These are phyloP conservation scores for Ceyx melanurus DNA, from an alignment of 2,113 vertebrate genomes.

Conservation along the genomic window DNA sequence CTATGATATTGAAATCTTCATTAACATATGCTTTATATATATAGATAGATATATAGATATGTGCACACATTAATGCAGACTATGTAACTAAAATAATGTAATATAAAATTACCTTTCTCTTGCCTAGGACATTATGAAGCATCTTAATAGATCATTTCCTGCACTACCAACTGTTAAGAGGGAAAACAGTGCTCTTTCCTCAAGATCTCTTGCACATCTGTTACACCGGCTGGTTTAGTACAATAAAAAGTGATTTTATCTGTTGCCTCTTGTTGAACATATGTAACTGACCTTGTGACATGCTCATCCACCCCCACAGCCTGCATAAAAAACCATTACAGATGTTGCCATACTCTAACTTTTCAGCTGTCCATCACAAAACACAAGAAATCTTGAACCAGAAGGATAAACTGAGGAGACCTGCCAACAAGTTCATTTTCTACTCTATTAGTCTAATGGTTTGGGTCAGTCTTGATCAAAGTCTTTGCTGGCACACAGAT, in stretches of 20 bases:
- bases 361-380: neutral
- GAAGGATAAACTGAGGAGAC: neutral
- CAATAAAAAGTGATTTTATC: neutral
- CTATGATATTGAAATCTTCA: neutral
- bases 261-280: neutral
- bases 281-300: rapidly evolving
- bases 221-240: neutral
- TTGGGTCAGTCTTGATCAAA: neutral
- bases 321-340: neutral
- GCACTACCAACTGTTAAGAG: too few species aligned
- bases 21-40: too few species aligned
- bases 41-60: neutral
- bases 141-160: neutral
- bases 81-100: rapidly evolving
- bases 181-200: rapidly evolving
- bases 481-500: neutral
- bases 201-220: neutral
- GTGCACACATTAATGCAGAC: neutral
- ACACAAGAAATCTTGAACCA: neutral
- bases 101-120: neutral
- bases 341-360: neutral
- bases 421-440: neutral
- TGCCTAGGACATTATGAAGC: neutral
- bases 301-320: neutral
- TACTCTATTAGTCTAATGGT: neutral